Evolutionary conservation across 2,797 vertebrate species (phyloP), one percentile per base, ranked within the genome.

Genomic region (Aythya fuligula): DNA sequence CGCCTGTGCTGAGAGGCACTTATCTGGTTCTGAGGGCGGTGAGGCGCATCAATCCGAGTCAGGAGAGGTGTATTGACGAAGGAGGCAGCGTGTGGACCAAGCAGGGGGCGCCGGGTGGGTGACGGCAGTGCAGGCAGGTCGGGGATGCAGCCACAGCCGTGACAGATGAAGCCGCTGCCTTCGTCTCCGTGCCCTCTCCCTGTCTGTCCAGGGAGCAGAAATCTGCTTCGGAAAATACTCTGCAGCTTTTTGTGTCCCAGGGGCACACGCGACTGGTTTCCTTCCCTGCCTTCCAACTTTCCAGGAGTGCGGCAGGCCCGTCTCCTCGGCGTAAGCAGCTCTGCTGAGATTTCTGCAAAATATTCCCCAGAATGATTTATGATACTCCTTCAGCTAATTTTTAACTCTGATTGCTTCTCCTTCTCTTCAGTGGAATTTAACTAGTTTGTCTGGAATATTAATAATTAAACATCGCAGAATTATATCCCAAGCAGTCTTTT

Each of bases 391-490:
- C 92, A 30, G 89, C 92, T 92, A 66, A 91, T 96, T 97, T 96
- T 95, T 93, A 96, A 93, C 95, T 96, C 94, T 73, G 83, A 84
- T 82, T 43, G 54, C 94, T 92, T 89, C 89, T 91, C 65, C 60
- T 74, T 61, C 69, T 89, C 89, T 87, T 87, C 75, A 62, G 74
- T 43, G 30, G 95, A 93, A 94, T 97, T 96, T 91, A 95, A 97
- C 97, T 93, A 94, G 89, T 94, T 97, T 96, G 92, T 82, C 94
- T 74, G 88, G 58, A 65, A 93, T 91, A 86, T 95, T 88, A 96
- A 97, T 94, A 95, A 96, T 95, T 88, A 93, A 96, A 89, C 83
- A 94, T 79, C 89, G 84, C 93, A 94, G 87, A 96, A 62, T 77
- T 85, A 90, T 87, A 92, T 97, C 94, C 84, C 58, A 34, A 96